Base-by-base conservation (phyloP, 1,140 invertebrate genomes). In the Formica selysi region DNA sequence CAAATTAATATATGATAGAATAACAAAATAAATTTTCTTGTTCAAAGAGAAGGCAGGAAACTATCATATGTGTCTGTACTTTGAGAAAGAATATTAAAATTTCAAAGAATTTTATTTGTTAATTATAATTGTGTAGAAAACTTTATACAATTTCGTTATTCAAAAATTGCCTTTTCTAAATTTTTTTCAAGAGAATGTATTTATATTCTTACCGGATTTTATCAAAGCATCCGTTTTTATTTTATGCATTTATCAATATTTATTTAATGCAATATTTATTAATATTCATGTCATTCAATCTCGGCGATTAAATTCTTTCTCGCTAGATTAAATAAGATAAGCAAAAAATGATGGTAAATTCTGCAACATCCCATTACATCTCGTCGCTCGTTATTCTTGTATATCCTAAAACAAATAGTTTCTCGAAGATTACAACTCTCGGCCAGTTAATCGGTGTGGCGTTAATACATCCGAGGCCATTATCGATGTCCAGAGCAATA, bases 351-450 rank as follows among this genome's bases (percentile, higher is more conserved):
- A 26, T 26, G 36, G 32, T 5, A 26, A 22, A 79, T 68, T 68
- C 54, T 22, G 8, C 13, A 36, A 80, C 2, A n/a, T 54, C 11
- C n/a, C n/a, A 68, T 80, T 68, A 70, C 57, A 80, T 2, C 10
- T 68, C 32, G 6, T 16, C 16, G 19, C 10, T 73, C 16, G 36
- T 59, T 38, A 2, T 44, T 41, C 22, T 32, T 19, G 19, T 48
- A n/a, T n/a, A 26, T 26, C 16, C 8, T 38, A 54, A 79, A 38
- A 54, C 13, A 54, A 68, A 32, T 79, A 68, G 26, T 54, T 80
- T 68, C 22, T n/a, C 5, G 44, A 80, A 70, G 68, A 70, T 80
- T 80, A 54, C 19, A 51, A 48, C 48, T 7, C 29, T 78, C 16
- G 22, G 16, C 13, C 61, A 10, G 29, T 48, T 67, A 79, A 79